Conservation (phyloP, 64 coral and sea anemone genomes). For the Hydrozoanthus tunicans region DNA sequence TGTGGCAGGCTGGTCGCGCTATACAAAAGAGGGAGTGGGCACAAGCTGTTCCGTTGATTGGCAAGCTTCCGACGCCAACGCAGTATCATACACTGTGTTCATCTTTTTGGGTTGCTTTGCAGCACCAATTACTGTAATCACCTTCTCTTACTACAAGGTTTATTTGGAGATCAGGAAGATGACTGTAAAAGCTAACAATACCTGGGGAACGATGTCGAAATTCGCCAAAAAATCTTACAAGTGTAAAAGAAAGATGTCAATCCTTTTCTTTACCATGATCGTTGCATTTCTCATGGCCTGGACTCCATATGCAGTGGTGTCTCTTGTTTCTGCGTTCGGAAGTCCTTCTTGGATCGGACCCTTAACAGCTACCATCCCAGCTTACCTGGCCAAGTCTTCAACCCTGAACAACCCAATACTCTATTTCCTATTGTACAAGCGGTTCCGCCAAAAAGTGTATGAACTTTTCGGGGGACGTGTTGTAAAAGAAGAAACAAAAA, state of each 20-base stretch:
- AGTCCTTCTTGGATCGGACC: background rate
- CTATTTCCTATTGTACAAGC: conserved; percentile 32
- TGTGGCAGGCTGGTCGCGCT: conserved; percentile 49
- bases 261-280: conserved; percentile 9
- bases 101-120: conserved; percentile 33
- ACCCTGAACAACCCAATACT: conserved; percentile 39
- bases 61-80: background rate
- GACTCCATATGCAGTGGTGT: conserved; percentile 42
- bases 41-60: conserved; percentile 36
- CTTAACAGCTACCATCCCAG: background rate
- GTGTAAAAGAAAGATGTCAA: conserved; percentile 14
- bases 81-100: conserved; percentile 36
- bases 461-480: background rate
- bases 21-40: background rate
- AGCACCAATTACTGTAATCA: background rate
- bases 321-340: background rate
- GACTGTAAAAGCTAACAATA: background rate
- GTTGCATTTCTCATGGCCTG: conserved; percentile 30
- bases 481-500: background rate
- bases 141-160: conserved; percentile 22
- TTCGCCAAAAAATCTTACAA: background rate
- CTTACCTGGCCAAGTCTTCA: conserved; percentile 55
- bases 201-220: conserved; percentile 11
- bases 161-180: conserved; percentile 11
- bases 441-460: conserved; percentile 19